A percentile compares a stretch with the other conserved stretches of the same genome.
phyloP scores from a whole-genome alignment of 1,140 invertebrate genomes.

The Spodoptera litura region DNA sequence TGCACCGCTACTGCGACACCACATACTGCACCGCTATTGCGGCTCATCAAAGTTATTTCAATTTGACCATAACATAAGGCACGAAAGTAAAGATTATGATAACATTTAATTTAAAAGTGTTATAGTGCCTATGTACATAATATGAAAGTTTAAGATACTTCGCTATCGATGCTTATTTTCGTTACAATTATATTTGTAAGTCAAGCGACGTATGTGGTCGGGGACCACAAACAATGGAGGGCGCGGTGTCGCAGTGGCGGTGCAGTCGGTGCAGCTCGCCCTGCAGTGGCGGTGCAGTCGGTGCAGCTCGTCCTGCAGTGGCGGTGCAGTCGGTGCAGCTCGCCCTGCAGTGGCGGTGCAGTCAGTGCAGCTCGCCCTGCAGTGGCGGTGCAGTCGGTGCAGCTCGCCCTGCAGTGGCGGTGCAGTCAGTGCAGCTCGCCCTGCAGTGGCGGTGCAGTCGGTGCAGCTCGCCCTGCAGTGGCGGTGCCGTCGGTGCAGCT shows the following conservation, averaged over 20 bases:
- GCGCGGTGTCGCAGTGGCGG: too few relatives aligned
- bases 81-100: too few relatives aligned
- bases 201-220: too few relatives aligned
- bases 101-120: too few relatives aligned
- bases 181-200: too few relatives aligned
- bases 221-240: too few relatives aligned
- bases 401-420: neutral
- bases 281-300: neutral
- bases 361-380: constrained; percentile 73
- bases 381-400: neutral
- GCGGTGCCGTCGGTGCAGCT: neutral
- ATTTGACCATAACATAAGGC: too few relatives aligned
- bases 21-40: constrained; percentile 9
- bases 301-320: neutral
- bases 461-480: neutral
- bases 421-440: neutral
- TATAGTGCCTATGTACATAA: too few relatives aligned
- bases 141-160: neutral
- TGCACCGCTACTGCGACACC: neutral
- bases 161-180: too few relatives aligned
- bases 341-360: too few relatives aligned
- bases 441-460: neutral
- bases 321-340: neutral
- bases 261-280: too few relatives aligned
- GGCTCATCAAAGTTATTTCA: too few relatives aligned